These are phyloP conservation scores for Drosophila parthenogenetica DNA, from an alignment of 2,888 invertebrate genomes.

Conservation along the genomic window DNA sequence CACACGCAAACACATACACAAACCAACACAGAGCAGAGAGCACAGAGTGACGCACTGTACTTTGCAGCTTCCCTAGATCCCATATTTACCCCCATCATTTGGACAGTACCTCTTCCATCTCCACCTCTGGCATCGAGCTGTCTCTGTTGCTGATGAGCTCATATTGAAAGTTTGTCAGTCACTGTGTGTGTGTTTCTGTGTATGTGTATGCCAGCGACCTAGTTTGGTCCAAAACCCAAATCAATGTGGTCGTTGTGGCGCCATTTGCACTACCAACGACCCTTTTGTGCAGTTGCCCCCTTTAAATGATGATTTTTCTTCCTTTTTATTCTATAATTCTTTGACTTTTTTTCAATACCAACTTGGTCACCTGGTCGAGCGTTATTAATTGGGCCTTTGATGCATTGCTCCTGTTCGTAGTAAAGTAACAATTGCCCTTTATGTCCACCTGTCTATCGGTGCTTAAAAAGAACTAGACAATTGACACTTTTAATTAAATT, in stretches of 20 bases:
- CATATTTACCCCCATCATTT: conserved; percentile 38
- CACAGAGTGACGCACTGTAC: conserved; percentile 60
- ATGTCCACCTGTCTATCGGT: conserved; percentile 21
- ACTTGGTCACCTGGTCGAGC: conserved; percentile 66
- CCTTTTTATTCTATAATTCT: conserved; percentile 10
- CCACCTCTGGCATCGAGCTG: conserved; percentile 7
- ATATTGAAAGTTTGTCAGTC: conserved; percentile 74
- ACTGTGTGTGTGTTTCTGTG: conserved; percentile 50
- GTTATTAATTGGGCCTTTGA: conserved; percentile 75
- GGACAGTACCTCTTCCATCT: neutral
- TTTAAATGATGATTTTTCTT: conserved; percentile 51
- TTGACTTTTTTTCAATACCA: conserved; percentile 39
- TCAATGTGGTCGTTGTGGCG: conserved; percentile 81
- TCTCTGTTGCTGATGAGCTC: conserved; percentile 70
- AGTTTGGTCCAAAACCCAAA: conserved; percentile 78
- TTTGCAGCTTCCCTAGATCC: conserved; percentile 58
- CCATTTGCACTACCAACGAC: conserved; percentile 70
- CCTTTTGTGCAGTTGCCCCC: conserved; percentile 61
- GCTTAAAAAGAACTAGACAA: conserved; percentile 57
- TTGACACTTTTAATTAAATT: conserved; percentile 73
- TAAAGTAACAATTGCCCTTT: conserved; percentile 56
- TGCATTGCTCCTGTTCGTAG: conserved; percentile 43
- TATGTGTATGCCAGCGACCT: conserved; percentile 67
- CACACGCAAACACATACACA: conserved; percentile 26
- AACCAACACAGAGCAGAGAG: conserved; percentile 12